Conservation (phyloP, 2,113 vertebrate genomes). For the Recurvirostra avosetta region DNA sequence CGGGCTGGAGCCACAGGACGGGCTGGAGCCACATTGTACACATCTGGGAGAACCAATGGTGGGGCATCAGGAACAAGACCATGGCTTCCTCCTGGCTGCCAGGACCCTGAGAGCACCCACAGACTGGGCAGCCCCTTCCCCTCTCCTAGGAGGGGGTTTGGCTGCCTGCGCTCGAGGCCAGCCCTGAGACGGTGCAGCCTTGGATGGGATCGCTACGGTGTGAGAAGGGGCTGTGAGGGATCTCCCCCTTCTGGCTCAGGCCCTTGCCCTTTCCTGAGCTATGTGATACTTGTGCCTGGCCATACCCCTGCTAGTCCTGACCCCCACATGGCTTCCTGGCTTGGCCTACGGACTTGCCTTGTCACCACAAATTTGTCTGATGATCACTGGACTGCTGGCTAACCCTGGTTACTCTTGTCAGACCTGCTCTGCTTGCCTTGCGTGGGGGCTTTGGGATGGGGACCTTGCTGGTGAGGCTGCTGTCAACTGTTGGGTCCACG, state of each 20-base stretch:
- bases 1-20: too few relatives aligned
- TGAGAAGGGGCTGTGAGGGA: neutral
- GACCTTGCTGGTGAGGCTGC: neutral
- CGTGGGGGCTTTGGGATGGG: neutral
- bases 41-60: neutral
- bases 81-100: neutral
- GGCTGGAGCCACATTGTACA: neutral
- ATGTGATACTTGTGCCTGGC: neutral
- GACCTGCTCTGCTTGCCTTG: neutral
- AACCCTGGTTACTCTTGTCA: neutral
- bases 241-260: neutral
- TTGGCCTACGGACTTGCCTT: neutral
- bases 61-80: neutral
- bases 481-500: fast-evolving
- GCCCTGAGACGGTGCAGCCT: neutral
- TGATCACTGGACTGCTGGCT: neutral
- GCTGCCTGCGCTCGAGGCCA: neutral
- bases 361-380: neutral
- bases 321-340: neutral
- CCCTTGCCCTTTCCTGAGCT: neutral
- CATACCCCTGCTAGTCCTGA: neutral
- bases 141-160: neutral
- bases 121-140: neutral
- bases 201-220: neutral
- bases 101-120: neutral